Evolutionary conservation across 2,797 vertebrate species (phyloP), one percentile per base, ranked within the genome.

Genomic region (Cryptoblepharus egeriae): DNA sequence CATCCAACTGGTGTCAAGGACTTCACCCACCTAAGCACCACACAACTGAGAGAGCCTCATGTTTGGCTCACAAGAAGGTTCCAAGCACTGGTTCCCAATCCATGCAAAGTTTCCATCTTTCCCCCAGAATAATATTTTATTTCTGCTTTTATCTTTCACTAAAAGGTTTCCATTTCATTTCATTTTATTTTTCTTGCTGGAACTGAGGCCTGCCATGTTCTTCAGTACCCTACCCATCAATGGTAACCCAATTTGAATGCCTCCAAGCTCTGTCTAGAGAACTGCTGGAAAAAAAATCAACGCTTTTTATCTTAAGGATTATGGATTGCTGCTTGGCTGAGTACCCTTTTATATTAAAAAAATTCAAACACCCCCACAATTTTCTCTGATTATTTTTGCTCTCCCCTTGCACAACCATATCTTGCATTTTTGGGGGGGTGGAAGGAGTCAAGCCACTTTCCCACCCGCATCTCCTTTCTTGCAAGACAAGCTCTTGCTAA

Each of bases 241-340:
- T 97, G 96, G 96, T 97, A 98, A 98, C 97, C 96, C 96, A 96
- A 98, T 98, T 97, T 96, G 77, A 86, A 83, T 87, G 91, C 90
- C 92, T 94, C 90, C 88, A 86, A 92, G 93, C 90, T 87, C 89
- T 86, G 85, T 87, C 86, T 93, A 69, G 85, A 91, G 84, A 88
- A 91, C 88, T 89, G 91, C 81, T 89, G 80, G 85, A 88, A 91
- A 91, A n/a, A 49, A 49, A 92, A 91, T 94, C 91, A 91, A 88
- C 90, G 88, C 92, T 89, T 93, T 93, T 93, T 92, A 94, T 91
- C 89, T 92, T 82, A 91, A 95, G 89, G 84, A 72, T 93, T 92
- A 92, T 83, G 85, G 93, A 91, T 88, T 45, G 65, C 85, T 85
- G 61, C 76, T 87, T 71, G 89, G 90, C 89, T 89, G 72, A 79